Conservation (phyloP, 2,797 vertebrate genomes). For the Gila robusta region DNA sequence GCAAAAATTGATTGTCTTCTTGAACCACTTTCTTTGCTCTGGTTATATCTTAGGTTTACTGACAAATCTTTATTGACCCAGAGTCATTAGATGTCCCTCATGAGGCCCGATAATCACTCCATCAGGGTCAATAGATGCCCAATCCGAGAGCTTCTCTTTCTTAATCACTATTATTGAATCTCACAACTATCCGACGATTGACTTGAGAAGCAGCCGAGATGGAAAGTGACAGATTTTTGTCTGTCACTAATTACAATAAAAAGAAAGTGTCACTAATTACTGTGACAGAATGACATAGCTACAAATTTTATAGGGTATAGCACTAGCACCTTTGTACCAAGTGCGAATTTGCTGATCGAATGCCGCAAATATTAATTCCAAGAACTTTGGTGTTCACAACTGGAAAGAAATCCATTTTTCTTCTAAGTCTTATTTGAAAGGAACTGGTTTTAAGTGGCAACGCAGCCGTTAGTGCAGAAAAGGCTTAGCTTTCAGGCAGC, state of each 20-base stretch:
- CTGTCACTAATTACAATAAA: too few species aligned
- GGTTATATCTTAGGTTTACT: conserved; percentile 59
- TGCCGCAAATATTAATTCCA: neutral
- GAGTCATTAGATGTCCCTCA: conserved; percentile 37
- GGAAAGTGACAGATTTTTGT: too few species aligned
- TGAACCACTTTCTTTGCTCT: conserved; percentile 14
- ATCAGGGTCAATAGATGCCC: conserved; percentile 60
- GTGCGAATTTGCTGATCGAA: neutral
- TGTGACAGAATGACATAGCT: neutral
- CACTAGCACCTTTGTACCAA: neutral
- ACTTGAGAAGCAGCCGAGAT: conserved; percentile 45
- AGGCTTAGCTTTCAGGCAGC: conserved; percentile 36
- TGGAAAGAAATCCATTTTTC: conserved; percentile 23
- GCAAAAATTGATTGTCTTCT: conserved; percentile 9
- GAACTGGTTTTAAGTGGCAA: conserved; percentile 38
- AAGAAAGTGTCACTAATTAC: too few species aligned
- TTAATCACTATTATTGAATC: conserved; percentile 71
- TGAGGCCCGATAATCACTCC: conserved; percentile 59
- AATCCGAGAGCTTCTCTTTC: conserved; percentile 62
- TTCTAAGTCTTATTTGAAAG: conserved; percentile 45
- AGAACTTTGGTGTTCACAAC: conserved; percentile 7
- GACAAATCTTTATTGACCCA: conserved; percentile 63
- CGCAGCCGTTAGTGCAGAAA: conserved; percentile 37
- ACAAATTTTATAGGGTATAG: neutral
- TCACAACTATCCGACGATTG: conserved; percentile 32